These are phyloP conservation scores for Drosophila tanythrix DNA, from an alignment of 2,888 invertebrate species.

Conservation along the genomic window DNA sequence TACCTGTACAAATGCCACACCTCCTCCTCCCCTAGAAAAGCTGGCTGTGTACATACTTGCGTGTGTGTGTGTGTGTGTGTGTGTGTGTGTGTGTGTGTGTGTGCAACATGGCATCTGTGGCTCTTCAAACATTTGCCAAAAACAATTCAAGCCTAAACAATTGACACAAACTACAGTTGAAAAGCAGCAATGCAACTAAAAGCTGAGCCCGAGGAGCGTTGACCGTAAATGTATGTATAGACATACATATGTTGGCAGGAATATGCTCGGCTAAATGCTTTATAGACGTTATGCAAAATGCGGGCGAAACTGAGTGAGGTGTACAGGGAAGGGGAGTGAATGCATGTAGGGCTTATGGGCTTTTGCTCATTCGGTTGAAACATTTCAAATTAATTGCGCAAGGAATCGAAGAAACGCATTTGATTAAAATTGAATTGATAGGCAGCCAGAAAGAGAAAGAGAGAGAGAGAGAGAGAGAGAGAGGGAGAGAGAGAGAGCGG, in stretches of 20 bases:
- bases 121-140: conserved; percentile 71
- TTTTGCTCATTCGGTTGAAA: conserved; percentile 66
- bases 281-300: conserved; percentile 59
- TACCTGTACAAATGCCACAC: conserved; percentile 11
- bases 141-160: conserved; percentile 75
- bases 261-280: conserved; percentile 48
- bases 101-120: conserved; percentile 25
- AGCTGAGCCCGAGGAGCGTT: conserved; percentile 51
- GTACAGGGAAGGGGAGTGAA: not conserved
- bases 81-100: conserved; percentile 1
- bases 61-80: not conserved
- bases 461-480: not conserved
- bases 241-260: conserved; percentile 16
- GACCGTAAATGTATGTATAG: conserved; percentile 48
- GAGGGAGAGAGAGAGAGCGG: not conserved
- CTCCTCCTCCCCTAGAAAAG: not conserved
- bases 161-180: conserved; percentile 63
- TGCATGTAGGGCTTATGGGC: conserved; percentile 16
- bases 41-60: not conserved
- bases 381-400: conserved; percentile 80
- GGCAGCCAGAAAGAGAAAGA: not conserved
- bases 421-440: conserved; percentile 77
- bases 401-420: conserved; percentile 78
- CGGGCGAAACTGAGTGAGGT: conserved; percentile 15
- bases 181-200: conserved; percentile 21